These are phyloP conservation scores for Hylaeus volcanicus DNA, from an alignment of 1,140 invertebrate species.

Conservation along the genomic window DNA sequence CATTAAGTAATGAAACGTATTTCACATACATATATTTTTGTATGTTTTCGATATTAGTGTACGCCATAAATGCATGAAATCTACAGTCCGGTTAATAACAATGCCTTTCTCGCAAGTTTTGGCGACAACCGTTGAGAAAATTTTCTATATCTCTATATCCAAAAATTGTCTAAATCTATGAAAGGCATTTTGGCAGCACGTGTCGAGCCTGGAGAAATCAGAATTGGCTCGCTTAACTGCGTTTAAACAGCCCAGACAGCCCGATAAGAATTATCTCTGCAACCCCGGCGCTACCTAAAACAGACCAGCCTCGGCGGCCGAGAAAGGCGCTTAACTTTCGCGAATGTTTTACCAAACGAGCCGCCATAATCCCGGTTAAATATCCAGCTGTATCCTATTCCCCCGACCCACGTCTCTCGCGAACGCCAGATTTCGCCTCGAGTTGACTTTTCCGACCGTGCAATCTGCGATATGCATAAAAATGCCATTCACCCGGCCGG, in stretches of 20 bases:
- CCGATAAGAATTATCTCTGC: slow-evolving; percentile 47
- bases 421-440: slow-evolving; percentile 16
- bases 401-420: slow-evolving; percentile 33
- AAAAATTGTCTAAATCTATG: too few relatives aligned
- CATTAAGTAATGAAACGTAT: too few relatives aligned
- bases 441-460: slow-evolving; percentile 25
- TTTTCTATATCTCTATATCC: too few relatives aligned
- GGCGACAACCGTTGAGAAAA: too few relatives aligned
- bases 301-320: slow-evolving; percentile 3
- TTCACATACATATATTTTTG: too few relatives aligned
- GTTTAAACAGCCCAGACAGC: slow-evolving; percentile 23
- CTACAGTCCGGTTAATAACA: too few relatives aligned
- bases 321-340: slow-evolving; percentile 70
- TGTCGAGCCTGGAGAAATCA: slow-evolving; percentile 26
- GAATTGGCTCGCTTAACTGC: slow-evolving; percentile 25
- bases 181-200: not conserved
- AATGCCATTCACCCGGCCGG: slow-evolving; percentile 18
- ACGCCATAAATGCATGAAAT: too few relatives aligned
- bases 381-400: slow-evolving; percentile 69
- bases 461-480: slow-evolving; percentile 40
- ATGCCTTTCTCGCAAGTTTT: too few relatives aligned
- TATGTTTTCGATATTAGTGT: too few relatives aligned
- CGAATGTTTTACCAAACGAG: slow-evolving; percentile 74
- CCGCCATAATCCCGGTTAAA: slow-evolving; percentile 72
- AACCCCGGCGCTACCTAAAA: slow-evolving; percentile 32